Percentiles rank a stretch among this genome's conserved stretches.
Evolutionary conservation across 1,140 invertebrate genomes (phyloP).

Genomic region (Panulirus ornatus): DNA sequence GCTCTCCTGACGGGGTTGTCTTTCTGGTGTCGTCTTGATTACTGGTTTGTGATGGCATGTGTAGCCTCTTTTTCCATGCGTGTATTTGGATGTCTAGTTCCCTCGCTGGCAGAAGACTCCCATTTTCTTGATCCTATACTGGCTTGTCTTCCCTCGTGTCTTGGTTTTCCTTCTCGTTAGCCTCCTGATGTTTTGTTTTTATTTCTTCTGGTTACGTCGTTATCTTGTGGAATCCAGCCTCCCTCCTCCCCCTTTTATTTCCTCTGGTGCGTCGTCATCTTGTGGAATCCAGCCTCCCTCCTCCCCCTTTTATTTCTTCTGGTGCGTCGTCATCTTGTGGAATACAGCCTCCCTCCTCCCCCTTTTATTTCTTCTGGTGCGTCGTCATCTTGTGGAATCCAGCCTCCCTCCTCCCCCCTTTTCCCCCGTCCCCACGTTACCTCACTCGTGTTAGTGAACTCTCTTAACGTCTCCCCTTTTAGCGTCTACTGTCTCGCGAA

Average conservation of each 20-base stretch:
- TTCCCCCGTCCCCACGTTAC: neutral
- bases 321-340: neutral
- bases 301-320: neutral
- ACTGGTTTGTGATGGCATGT: no score
- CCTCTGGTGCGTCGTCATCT: neutral
- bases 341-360: neutral
- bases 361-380: neutral
- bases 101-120: no score
- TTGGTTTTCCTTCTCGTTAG: no score
- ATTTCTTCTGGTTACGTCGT: neutral
- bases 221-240: neutral
- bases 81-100: no score
- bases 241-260: neutral
- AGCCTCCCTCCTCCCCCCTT: neutral
- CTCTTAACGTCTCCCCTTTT: neutral
- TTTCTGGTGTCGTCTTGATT: no score
- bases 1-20: no score
- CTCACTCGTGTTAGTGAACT: neutral
- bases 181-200: no score
- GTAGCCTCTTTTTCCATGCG: no score
- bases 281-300: neutral
- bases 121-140: no score
- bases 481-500: no score
- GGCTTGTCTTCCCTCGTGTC: no score
- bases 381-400: neutral